Evolutionary conservation across 2,888 invertebrate species (phyloP).

Genomic region (Pegoplata infirma): DNA sequence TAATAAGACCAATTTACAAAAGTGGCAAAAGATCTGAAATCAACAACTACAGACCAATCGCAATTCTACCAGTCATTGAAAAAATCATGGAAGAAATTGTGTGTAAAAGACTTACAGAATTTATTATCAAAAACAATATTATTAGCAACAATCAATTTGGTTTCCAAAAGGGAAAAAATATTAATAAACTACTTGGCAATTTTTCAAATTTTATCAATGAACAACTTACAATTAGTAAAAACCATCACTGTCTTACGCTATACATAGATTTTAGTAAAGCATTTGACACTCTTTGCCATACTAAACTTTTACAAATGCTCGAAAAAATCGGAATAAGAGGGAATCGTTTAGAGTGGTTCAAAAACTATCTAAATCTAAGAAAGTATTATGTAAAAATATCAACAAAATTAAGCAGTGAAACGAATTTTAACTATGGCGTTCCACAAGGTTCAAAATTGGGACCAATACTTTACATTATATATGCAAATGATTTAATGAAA

Average conservation of each 20-base stretch:
- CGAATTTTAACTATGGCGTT: too few relatives aligned
- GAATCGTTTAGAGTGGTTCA: slow-evolving; percentile 1
- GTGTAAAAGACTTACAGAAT: too few relatives aligned
- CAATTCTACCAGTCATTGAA: too few relatives aligned
- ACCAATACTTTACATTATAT: too few relatives aligned
- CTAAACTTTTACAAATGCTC: neutral
- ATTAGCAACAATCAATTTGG: slow-evolving; percentile 8
- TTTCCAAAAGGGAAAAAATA: slow-evolving; percentile 32
- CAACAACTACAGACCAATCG: too few relatives aligned
- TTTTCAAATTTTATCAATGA: slow-evolving; percentile 10
- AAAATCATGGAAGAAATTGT: too few relatives aligned
- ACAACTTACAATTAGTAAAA: neutral
- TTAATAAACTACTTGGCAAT: slow-evolving; percentile 12
- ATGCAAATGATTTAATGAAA: too few relatives aligned
- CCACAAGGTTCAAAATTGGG: too few relatives aligned
- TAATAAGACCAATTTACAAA: too few relatives aligned
- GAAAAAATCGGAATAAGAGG: slow-evolving; percentile 10
- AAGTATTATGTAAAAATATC: neutral
- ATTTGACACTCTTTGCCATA: slow-evolving; percentile 23
- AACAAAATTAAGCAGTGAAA: too few relatives aligned
- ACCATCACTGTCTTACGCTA: neutral
- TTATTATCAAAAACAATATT: too few relatives aligned
- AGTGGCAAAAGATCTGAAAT: too few relatives aligned
- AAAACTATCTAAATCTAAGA: neutral
- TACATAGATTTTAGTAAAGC: slow-evolving; percentile 38